phyloP scores from a whole-genome alignment of 1,140 invertebrate genomes.

The Luehdorfia chinensis region DNA sequence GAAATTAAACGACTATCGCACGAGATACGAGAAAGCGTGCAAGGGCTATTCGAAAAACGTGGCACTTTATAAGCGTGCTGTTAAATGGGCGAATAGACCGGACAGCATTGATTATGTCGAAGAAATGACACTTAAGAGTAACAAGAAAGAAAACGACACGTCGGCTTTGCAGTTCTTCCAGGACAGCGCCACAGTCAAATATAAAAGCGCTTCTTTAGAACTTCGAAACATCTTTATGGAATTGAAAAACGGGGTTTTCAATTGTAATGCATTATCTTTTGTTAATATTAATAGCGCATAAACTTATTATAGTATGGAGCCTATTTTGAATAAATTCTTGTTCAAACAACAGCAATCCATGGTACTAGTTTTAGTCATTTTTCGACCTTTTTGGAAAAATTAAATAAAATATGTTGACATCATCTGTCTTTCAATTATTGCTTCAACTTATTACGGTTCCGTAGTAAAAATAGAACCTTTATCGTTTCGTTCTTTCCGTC shows the following conservation, averaged over 20 bases:
- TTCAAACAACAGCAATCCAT: too few relatives aligned
- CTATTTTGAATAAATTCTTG: too few relatives aligned
- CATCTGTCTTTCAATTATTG: too few relatives aligned
- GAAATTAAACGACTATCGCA: background rate
- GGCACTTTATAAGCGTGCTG: background rate
- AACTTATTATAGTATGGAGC: too few relatives aligned
- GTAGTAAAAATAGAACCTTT: too few relatives aligned
- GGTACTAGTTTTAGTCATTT: too few relatives aligned
- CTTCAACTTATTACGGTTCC: too few relatives aligned
- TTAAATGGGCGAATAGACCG: background rate
- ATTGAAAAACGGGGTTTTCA: background rate
- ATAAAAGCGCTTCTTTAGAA: background rate
- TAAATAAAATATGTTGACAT: too few relatives aligned
- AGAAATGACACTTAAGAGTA: background rate
- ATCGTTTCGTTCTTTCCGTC: too few relatives aligned
- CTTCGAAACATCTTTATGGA: background rate
- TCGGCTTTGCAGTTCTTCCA: background rate
- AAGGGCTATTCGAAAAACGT: slow-evolving; percentile 8
- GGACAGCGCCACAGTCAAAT: background rate
- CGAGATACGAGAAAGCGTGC: background rate
- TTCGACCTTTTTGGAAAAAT: too few relatives aligned
- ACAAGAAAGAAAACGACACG: background rate
- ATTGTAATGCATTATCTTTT: slow-evolving; percentile 6
- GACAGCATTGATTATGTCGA: background rate
- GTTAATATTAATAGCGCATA: background rate